Conservation (phyloP, 2,888 invertebrate genomes). For the Polymixis lichenea region DNA sequence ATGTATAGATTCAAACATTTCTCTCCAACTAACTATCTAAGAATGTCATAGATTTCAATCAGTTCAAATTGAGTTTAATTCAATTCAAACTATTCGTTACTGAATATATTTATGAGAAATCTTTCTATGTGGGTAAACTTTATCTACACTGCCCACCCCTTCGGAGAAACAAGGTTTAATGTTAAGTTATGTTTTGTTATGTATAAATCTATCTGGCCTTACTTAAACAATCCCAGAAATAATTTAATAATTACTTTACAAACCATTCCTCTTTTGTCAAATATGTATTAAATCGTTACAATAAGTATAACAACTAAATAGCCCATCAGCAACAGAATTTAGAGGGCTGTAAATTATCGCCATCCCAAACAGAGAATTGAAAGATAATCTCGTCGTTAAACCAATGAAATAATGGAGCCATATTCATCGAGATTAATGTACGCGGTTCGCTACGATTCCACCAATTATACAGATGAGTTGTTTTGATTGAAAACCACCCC, state of each 20-base stretch:
- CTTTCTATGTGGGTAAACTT: too few relatives aligned
- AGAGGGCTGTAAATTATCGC: constrained; percentile 25
- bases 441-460: constrained; percentile 7
- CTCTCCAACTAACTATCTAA: neutral
- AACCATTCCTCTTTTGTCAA: neutral
- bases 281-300: constrained; percentile 14
- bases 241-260: neutral
- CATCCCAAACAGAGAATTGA: constrained; percentile 29
- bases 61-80: neutral
- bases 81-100: neutral
- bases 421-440: constrained; percentile 31
- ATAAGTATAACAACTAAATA: constrained; percentile 3
- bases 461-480: constrained; percentile 11
- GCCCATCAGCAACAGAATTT: constrained; percentile 11
- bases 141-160: too few relatives aligned
- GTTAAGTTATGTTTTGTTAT: too few relatives aligned
- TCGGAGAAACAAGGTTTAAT: too few relatives aligned
- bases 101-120: neutral
- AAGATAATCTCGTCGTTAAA: constrained; percentile 39
- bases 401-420: constrained; percentile 25
- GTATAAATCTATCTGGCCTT: neutral
- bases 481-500: constrained; percentile 19
- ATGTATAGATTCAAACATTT: neutral
- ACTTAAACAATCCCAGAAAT: neutral
- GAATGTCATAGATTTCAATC: neutral